phyloP scores from a whole-genome alignment of 1,140 invertebrate genomes.

The Drosophila rhopaloa region DNA sequence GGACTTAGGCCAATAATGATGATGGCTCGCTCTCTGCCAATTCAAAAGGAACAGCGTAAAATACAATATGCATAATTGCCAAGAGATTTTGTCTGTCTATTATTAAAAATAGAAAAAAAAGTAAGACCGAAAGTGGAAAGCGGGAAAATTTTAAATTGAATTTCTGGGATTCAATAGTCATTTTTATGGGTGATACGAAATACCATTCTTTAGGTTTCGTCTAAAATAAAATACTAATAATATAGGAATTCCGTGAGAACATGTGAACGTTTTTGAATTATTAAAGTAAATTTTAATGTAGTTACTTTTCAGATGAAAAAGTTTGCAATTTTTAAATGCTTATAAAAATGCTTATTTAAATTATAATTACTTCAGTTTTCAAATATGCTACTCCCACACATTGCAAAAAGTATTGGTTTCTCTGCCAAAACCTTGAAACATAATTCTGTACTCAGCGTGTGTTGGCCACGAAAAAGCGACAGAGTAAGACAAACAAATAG shows the following conservation, averaged over 20 bases:
- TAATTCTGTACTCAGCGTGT: slow-evolving; percentile 41
- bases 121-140: neutral
- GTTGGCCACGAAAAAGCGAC: slow-evolving; percentile 25
- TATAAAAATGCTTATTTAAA: too few relatives aligned
- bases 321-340: neutral
- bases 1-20: slow-evolving; percentile 72
- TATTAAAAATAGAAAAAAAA: slow-evolving; percentile 19
- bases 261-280: too few relatives aligned
- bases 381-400: slow-evolving; percentile 20
- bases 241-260: too few relatives aligned
- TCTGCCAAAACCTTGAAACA: slow-evolving; percentile 55
- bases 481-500: slow-evolving; percentile 57
- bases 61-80: slow-evolving; percentile 37
- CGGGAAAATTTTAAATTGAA: neutral
- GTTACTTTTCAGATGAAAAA: too few relatives aligned
- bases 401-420: slow-evolving; percentile 11
- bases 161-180: neutral
- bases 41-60: slow-evolving; percentile 9
- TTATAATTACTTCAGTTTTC: slow-evolving; percentile 21
- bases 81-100: slow-evolving; percentile 23
- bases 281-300: too few relatives aligned
- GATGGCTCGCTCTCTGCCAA: slow-evolving; percentile 2
- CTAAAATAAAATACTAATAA: too few relatives aligned
- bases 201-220: too few relatives aligned
- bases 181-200: neutral